Evolutionary conservation across 2,113 vertebrate species (phyloP), one percentile per base, ranked within the genome.

Genomic region (Lepisosteus osseus): DNA sequence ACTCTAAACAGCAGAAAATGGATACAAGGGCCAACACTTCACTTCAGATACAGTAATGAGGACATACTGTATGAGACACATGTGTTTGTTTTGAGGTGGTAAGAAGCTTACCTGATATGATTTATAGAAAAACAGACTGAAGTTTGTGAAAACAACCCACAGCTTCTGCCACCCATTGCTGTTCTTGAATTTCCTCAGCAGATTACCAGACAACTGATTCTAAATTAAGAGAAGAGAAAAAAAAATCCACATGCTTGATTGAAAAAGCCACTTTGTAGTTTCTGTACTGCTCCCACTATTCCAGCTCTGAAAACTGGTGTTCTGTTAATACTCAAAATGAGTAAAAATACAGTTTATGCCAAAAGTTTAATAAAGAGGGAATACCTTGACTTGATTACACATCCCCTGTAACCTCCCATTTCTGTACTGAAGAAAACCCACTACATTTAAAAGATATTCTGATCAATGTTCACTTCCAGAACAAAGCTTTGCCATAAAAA

Each of bases 81-180:
- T 59, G 57, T n/a, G 14, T 29, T 29, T 29, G 14, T 5, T n/a
- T 59, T 51, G 1, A 51, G 9, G 56, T 59, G 56, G 11, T 13
- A 45, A 43, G 41, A 8, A 9, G 51, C 7, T 89, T 86, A 99
- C 97, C 95, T 99, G 96, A 78, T 98, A 95, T 4, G 96, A 95
- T 84, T 99, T 99, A 81, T 99, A 99, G 94, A 99, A 99, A 88
- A 99, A 99, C 80, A 99, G 92, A 71, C 96, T 98, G 93, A 99
- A 99, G 89, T 97, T 98, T 59, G 97, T 99, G 90, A 99, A 99
- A 71, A 99, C 97, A 77, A 99, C 97, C 97, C 97, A 99, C 67
- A 99, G 96, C 88, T 98, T 99, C 93, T 99, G 97, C 97, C 97
- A 99, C 57, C 97, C 97, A 0, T 98, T 99, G 89, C 97, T 99